Evolutionary conservation across 2,797 vertebrate species (phyloP), one percentile per base, ranked within the genome.

Genomic region (Clarias laeviceps): DNA sequence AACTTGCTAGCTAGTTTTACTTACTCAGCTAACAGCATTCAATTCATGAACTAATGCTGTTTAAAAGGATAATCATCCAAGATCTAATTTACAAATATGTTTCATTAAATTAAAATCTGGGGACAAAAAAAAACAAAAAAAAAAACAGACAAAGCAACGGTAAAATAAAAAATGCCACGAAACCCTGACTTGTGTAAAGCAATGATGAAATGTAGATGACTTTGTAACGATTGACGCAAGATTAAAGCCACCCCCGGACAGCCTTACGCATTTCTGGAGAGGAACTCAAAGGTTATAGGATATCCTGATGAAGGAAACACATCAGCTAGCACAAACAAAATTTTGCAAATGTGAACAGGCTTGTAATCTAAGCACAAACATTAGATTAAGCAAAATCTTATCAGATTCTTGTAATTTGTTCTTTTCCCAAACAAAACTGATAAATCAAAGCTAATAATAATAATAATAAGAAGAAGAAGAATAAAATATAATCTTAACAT

Each of bases 231-330:
- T 2, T 73, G 37, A n/a, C 15, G 24, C 69, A 72, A 72, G 8
- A 5, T 50, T 29, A 77, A 57, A 14, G 4, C 29, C 18, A 14
- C 8, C 18, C 22, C 7, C 0, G 0, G 20, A 76, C 45, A 29
- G 15, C 17, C n/a, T 18, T 14, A 73, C 11, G 20, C 27, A 73
- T 8, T 32, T 59, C 9, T 59, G 18, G 8, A 22, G 8, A 2
- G 56, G 29, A 77, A 77, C 27, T 18, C 4, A 20, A 34, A 18
- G 34, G 1, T 45, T 64, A 27, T 15, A 64, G 61, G 59, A 80
- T 80, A 64, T 64, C 77, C 77, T 80, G 77, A 27, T 18, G 22
- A 64, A 80, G 77, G 59, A 80, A 64, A 45, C 14, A 24, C 74
- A 64, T 27, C 59, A 45, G 34, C 73, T 56, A 76, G 27, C 57